phyloP scores from a whole-genome alignment of 2,888 invertebrate genomes.

The Dynastes tityus region DNA sequence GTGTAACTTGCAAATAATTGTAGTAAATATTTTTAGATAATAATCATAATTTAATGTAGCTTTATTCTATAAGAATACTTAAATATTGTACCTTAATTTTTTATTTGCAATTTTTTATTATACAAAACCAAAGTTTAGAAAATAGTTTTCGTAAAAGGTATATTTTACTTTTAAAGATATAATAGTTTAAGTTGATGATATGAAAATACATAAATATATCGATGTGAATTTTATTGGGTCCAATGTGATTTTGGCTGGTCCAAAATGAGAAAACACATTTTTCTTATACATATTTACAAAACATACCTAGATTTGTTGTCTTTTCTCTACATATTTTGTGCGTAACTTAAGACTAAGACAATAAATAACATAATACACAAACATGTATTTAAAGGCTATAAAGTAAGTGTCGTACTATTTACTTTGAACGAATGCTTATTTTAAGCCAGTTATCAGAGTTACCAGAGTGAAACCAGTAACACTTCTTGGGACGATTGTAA shows the following conservation, averaged over 20 bases:
- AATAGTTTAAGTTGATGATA: too few species aligned
- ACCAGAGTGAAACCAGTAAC: too few species aligned
- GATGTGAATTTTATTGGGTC: slow-evolving; percentile 48
- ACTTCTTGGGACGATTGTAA: too few species aligned
- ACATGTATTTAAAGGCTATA: too few species aligned
- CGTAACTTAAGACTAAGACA: slow-evolving; percentile 27
- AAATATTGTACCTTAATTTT: slow-evolving; percentile 13
- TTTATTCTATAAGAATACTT: slow-evolving; percentile 6
- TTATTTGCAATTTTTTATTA: neutral
- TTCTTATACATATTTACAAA: slow-evolving; percentile 13
- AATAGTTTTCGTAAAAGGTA: too few species aligned
- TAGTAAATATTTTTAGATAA: slow-evolving; percentile 6
- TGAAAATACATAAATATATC: neutral
- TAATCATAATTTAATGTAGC: neutral
- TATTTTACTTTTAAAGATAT: too few species aligned
- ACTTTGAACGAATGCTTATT: too few species aligned
- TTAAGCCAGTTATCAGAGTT: too few species aligned
- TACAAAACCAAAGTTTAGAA: neutral
- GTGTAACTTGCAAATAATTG: slow-evolving; percentile 12
- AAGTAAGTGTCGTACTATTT: too few species aligned
- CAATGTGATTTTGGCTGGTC: slow-evolving; percentile 58
- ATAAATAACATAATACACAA: slow-evolving; percentile 10
- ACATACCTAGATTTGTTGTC: neutral
- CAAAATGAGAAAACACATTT: slow-evolving; percentile 51
- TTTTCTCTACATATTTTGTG: neutral